These are phyloP conservation scores for Hippocampus abdominalis DNA, from an alignment of 2,113 vertebrate species.

Conservation along the genomic window DNA sequence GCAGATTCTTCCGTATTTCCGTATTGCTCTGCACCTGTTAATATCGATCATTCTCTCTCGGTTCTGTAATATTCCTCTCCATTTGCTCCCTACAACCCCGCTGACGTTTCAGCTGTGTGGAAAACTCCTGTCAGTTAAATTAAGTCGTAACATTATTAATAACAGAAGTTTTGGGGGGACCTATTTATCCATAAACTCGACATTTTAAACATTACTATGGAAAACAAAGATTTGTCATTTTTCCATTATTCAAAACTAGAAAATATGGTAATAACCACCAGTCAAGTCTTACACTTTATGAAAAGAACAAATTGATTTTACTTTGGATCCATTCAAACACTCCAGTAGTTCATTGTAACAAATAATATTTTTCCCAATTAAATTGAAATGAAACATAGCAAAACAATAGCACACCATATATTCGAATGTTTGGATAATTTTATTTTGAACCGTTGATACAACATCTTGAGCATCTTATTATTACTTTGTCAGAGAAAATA, in stretches of 20 bases:
- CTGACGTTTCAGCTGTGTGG: background rate
- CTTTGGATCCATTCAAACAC: background rate
- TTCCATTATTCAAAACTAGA: too few species aligned
- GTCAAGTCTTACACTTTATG: background rate
- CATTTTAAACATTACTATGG: too few species aligned
- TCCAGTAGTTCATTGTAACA: background rate
- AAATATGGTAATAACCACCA: background rate
- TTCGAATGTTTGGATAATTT: background rate
- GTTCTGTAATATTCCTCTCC: constrained; percentile 3
- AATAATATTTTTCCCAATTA: too few species aligned
- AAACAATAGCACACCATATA: background rate
- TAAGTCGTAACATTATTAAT: too few species aligned
- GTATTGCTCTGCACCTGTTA: constrained; percentile 14
- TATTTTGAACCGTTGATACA: background rate
- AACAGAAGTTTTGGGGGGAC: too few species aligned
- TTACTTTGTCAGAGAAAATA: background rate
- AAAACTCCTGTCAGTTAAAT: background rate
- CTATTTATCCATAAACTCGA: too few species aligned
- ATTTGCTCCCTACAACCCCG: background rate
- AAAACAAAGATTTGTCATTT: too few species aligned
- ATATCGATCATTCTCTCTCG: background rate
- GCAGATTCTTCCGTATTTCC: constrained; percentile 11
- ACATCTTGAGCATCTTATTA: background rate
- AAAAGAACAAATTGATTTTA: background rate
- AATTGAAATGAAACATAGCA: background rate